phyloP scores from a whole-genome alignment of 1,140 invertebrate genomes.

The Drosophila ercepeae region DNA sequence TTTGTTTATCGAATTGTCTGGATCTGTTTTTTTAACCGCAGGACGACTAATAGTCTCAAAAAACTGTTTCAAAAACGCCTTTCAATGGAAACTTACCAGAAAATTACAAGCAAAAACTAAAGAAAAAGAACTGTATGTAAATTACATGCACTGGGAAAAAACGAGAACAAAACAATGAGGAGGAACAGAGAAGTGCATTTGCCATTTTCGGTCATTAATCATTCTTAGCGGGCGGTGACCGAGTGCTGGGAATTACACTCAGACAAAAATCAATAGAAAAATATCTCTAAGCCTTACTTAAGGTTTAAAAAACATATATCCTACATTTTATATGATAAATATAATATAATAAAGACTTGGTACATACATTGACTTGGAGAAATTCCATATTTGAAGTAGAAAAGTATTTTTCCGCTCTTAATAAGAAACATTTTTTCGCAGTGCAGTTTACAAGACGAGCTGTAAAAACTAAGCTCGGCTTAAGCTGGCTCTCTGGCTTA shows the following conservation, averaged over 20 bases:
- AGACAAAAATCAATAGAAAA: neutral
- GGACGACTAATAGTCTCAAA: slow-evolving; percentile 37
- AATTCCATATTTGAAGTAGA: too few species aligned
- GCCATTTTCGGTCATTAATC: slow-evolving; percentile 24
- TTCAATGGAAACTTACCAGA: slow-evolving; percentile 56
- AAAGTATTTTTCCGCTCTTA: too few species aligned
- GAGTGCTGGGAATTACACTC: neutral
- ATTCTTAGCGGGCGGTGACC: slow-evolving; percentile 33
- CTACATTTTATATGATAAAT: too few species aligned
- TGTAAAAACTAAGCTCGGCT: neutral
- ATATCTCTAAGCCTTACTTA: too few species aligned
- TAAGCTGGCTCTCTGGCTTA: neutral
- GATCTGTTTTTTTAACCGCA: slow-evolving; percentile 26
- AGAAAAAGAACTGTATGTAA: slow-evolving; percentile 18
- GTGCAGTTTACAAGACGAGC: slow-evolving; percentile 10
- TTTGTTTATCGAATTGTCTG: too few species aligned
- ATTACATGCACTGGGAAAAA: slow-evolving; percentile 31
- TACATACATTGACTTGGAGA: too few species aligned
- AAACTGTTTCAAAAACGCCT: slow-evolving; percentile 37
- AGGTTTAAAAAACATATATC: too few species aligned
- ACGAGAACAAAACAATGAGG: neutral
- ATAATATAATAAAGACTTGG: too few species aligned
- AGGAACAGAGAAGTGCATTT: neutral
- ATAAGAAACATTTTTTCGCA: too few species aligned
- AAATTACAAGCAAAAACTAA: slow-evolving; percentile 5